These are phyloP conservation scores for Reticulitermes lucifugus DNA, from an alignment of 2,888 invertebrate species.

Conservation along the genomic window DNA sequence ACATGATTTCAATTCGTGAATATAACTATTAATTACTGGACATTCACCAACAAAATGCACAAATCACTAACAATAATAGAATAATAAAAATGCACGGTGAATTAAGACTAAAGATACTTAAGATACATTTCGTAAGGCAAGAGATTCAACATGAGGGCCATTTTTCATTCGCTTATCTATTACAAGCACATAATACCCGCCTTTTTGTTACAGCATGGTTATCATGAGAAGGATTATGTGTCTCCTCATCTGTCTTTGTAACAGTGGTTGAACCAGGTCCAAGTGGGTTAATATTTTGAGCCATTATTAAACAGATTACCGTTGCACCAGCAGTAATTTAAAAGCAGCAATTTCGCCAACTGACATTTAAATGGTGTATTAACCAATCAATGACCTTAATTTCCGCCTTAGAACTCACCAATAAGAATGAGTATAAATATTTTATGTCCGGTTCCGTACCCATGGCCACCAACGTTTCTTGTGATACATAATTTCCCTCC, in stretches of 20 bases:
- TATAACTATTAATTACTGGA: too few relatives aligned
- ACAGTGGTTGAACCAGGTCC: slow-evolving; percentile 78
- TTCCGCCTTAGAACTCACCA: neutral
- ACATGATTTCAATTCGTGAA: neutral
- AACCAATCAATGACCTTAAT: slow-evolving; percentile 44
- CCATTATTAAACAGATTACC: slow-evolving; percentile 68
- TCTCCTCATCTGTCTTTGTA: slow-evolving; percentile 84
- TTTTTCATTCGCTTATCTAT: neutral
- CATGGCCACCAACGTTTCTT: neutral
- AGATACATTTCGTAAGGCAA: neutral
- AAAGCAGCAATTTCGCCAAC: slow-evolving; percentile 34
- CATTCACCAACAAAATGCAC: too few relatives aligned
- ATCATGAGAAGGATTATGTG: slow-evolving; percentile 76
- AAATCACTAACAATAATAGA: too few relatives aligned
- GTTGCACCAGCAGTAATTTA: slow-evolving; percentile 13
- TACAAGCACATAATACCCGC: slow-evolving; percentile 65
- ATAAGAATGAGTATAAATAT: neutral
- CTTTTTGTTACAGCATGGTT: slow-evolving; percentile 93
- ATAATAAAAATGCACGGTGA: too few relatives aligned
- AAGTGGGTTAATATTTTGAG: slow-evolving; percentile 89
- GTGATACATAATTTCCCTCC: too few relatives aligned
- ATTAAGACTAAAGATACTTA: neutral
- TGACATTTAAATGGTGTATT: slow-evolving; percentile 38
- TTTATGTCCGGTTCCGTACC: neutral
- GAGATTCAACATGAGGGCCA: neutral